phyloP scores from a whole-genome alignment of 1,140 invertebrate species.

The Procambarus virginalis region DNA sequence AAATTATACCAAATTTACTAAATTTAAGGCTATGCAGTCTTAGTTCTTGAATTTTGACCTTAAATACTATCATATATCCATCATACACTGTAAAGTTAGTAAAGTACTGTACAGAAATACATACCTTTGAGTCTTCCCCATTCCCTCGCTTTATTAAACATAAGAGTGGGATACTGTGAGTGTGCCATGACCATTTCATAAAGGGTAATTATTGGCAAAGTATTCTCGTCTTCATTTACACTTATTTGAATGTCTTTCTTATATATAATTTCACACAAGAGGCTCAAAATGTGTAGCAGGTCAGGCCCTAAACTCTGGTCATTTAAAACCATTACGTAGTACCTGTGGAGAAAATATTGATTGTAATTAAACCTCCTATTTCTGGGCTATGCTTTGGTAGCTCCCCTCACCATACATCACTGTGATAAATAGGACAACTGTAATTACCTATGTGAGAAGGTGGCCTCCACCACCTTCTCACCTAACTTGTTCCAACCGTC shows the following conservation, averaged over 20 bases:
- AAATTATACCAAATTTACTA: no score
- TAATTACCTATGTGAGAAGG: no score
- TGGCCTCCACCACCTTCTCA: no score
- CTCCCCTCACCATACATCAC: no score
- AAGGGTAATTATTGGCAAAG: conserved; percentile 23
- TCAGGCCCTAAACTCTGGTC: conserved; percentile 20
- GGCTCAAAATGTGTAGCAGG: conserved; percentile 8
- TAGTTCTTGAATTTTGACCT: no score
- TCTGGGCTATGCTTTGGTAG: no score
- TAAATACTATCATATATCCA: no score
- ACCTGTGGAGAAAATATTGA: conserved; percentile 16
- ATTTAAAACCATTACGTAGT: conserved; percentile 11
- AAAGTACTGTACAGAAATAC: not conserved
- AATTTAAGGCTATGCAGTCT: no score
- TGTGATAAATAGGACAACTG: no score
- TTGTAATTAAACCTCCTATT: no score
- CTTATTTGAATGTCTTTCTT: not conserved
- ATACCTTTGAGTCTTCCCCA: conserved; percentile 39
- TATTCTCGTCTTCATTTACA: not conserved
- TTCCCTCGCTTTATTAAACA: conserved; percentile 25
- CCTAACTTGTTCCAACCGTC: no score
- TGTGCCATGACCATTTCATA: conserved; percentile 40
- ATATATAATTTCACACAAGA: conserved; percentile 12
- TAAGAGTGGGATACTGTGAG: conserved; percentile 32
- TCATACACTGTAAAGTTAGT: no score